Evolutionary conservation across 1,140 invertebrate genomes (phyloP).

Genomic region (Agraylea sexmaculata): DNA sequence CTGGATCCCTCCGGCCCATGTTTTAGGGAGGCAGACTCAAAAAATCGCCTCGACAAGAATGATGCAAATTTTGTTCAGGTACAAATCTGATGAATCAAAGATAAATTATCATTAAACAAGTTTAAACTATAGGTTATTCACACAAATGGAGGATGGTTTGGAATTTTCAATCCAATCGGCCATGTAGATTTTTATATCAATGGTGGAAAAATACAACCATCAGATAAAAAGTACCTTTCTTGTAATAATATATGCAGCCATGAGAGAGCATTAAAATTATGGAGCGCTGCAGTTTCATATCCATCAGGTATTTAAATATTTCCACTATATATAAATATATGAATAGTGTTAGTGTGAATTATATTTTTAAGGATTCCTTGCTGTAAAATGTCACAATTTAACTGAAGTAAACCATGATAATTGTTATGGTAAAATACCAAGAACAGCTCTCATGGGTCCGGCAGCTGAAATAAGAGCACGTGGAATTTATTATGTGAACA

Average conservation of each 20-base stretch:
- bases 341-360: too few species aligned
- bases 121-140: too few species aligned
- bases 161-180: conserved; percentile 4
- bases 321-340: too few species aligned
- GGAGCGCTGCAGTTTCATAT: conserved; percentile 1
- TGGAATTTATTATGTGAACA: conserved; percentile 9
- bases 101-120: too few species aligned
- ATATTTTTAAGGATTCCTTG: conserved; percentile 1
- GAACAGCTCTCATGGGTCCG: conserved; percentile 5
- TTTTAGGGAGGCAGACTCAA: conserved; percentile 7
- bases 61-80: conserved; percentile 27
- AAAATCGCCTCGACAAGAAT: conserved; percentile 20
- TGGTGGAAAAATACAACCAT: conserved; percentile 4
- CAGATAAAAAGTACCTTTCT: not conserved
- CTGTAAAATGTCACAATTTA: not conserved
- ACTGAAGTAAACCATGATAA: not conserved
- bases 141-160: conserved; percentile 3
- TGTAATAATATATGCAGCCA: conserved; percentile 4
- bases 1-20: conserved; percentile 17
- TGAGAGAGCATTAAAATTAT: conserved; percentile 1
- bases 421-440: not conserved
- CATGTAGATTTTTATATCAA: conserved; percentile 10
- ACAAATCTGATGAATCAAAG: too few species aligned
- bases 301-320: too few species aligned
- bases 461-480: not conserved